Evolutionary conservation across 2,888 invertebrate species (phyloP), one percentile per base, ranked within the genome.

Genomic region (Girardia tigrina): DNA sequence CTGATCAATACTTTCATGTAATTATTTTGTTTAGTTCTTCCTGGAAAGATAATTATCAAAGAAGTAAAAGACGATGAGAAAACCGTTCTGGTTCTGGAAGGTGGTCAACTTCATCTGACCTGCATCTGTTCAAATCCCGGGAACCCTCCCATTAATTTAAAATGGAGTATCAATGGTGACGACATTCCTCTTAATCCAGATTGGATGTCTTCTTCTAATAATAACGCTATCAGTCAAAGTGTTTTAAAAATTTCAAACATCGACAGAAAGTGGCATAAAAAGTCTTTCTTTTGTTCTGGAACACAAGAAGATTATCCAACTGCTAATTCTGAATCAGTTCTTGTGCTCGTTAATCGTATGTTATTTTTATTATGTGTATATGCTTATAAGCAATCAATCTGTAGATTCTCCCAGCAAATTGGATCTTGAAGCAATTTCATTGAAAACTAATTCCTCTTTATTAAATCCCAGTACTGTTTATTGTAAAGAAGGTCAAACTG

Each of bases 21-120:
- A n/a, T n/a, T n/a, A n/a, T n/a, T n/a, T 56, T 56, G n/a, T 56
- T 56, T 2, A 56, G 56, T 56, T 56, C 56, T 56, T 56, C 56
- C 56, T n/a, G 56, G 56, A 16, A 56, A 56, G 56, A 56, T 56
- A 6, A 2, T 56, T n/a, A 56, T 56, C n/a, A 56, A 56, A 56
- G 56, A 56, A 56, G 56, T 56, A 20, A 6, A 4, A 16, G 56
- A 56, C 4, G 23, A 6, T 12, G 56, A 56, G 4, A 56, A 56
- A 56, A 56, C n/a, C 2, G 23, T 56, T 6, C 23, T 12, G 4
- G n/a, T 56, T 8, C n/a, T 23, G 4, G 56, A 56, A 56, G 56
- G 56, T 2, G 4, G 2, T 56, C 56, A 56, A 56, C 23, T 56
- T 6, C 56, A 56, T 12, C 23, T 56, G n/a, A 20, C 56, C 2